Evolutionary conservation across 2,113 vertebrate genomes (phyloP).

Genomic region (Chionomys nivalis): DNA sequence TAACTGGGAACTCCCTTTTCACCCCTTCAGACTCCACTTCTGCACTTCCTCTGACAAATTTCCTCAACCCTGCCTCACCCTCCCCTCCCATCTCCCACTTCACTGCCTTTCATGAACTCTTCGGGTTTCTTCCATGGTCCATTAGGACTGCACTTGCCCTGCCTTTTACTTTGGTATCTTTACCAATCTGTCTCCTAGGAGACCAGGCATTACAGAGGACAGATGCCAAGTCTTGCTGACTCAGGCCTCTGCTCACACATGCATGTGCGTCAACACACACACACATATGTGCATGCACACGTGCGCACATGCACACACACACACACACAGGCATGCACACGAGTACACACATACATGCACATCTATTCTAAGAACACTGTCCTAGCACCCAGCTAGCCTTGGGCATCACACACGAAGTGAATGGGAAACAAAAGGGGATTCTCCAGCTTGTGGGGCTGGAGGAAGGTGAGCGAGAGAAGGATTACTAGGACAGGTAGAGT

Average conservation of each 20-base stretch:
- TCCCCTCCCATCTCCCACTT: neutral
- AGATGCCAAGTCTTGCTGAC: neutral
- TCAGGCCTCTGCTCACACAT: neutral
- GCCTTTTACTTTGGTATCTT: neutral
- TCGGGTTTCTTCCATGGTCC: neutral
- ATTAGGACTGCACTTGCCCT: neutral
- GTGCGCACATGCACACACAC: too few relatives aligned
- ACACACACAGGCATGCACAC: neutral
- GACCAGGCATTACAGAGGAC: neutral
- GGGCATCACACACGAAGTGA: neutral
- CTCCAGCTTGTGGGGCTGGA: neutral
- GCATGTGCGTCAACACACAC: neutral
- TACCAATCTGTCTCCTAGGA: neutral
- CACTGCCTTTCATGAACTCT: neutral
- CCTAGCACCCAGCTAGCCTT: neutral
- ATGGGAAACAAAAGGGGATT: neutral
- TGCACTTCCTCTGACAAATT: neutral
- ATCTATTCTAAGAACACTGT: neutral
- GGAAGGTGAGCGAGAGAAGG: neutral
- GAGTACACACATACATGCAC: neutral
- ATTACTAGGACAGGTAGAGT: neutral
- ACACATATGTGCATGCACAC: rapidly evolving
- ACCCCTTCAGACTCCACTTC: neutral
- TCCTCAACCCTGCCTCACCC: neutral
- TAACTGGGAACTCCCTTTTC: neutral